Conservation (phyloP, 2,113 vertebrate genomes). For the Trichechus manatus region DNA sequence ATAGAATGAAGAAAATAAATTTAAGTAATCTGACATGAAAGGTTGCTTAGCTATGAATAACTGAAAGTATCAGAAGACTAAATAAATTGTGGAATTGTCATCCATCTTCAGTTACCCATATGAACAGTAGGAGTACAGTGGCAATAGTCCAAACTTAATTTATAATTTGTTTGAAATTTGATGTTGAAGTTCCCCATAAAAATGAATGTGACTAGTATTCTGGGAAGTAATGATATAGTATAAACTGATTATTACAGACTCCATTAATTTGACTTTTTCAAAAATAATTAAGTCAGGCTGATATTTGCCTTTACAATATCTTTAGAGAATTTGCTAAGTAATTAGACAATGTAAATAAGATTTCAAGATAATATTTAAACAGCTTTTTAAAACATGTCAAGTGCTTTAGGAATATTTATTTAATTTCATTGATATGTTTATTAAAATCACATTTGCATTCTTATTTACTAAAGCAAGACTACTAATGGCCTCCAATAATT, state of each 20-base stretch:
- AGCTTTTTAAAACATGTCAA: neutral
- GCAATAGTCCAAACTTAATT: neutral
- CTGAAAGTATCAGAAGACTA: neutral
- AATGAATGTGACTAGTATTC: neutral
- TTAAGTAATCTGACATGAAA: neutral
- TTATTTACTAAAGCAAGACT: neutral
- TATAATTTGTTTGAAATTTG: constrained; percentile 20
- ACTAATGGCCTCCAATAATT: neutral
- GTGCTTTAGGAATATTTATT: neutral
- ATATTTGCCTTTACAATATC: neutral
- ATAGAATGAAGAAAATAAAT: neutral
- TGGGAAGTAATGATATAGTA: neutral
- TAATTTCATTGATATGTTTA: neutral
- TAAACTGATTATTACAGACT: neutral
- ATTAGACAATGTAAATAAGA: constrained; percentile 21
- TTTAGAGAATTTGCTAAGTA: neutral
- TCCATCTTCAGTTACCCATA: neutral
- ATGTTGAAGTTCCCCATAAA: neutral
- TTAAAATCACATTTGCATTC: constrained; percentile 13
- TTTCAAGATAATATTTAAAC: constrained; percentile 15
- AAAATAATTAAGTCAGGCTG: constrained; percentile 3
- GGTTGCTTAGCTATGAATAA: neutral
- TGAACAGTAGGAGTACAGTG: neutral
- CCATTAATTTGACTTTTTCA: neutral
- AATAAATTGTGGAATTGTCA: neutral